These are phyloP conservation scores for Terebella lapidaria DNA, from an alignment of 2,888 invertebrate genomes.

Conservation along the genomic window DNA sequence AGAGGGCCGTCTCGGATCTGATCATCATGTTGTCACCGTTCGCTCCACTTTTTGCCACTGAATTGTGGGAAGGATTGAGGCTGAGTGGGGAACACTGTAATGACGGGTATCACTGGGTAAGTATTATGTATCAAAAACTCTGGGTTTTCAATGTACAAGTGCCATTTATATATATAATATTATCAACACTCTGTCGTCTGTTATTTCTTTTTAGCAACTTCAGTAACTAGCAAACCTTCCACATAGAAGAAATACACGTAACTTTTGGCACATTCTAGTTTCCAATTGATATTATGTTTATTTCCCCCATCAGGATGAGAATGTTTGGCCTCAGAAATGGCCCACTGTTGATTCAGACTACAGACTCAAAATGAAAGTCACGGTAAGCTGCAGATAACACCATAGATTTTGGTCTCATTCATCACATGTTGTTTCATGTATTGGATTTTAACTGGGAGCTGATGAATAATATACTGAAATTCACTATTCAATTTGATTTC, in stretches of 20 bases:
- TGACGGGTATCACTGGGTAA: conserved; percentile 10
- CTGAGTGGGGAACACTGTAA: conserved; percentile 4
- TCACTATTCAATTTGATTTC: neutral
- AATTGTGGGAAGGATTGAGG: conserved; percentile 74
- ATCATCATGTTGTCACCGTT: conserved; percentile 83
- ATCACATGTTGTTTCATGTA: too few relatives aligned
- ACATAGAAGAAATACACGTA: too few relatives aligned
- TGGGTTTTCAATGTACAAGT: too few relatives aligned
- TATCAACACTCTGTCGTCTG: too few relatives aligned
- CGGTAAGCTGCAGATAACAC: conserved; percentile 25
- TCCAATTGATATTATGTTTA: neutral
- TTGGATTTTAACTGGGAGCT: too few relatives aligned
- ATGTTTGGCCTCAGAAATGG: conserved; percentile 33
- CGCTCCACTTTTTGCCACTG: conserved; percentile 85
- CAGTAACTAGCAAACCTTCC: too few relatives aligned
- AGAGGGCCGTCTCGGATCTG: conserved; percentile 71
- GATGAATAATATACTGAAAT: too few relatives aligned
- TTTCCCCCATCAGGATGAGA: neutral
- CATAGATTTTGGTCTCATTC: neutral
- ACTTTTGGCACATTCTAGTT: too few relatives aligned
- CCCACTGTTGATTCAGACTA: conserved; percentile 37
- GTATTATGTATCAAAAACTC: neutral
- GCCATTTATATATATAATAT: too few relatives aligned
- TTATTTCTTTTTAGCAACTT: too few relatives aligned
- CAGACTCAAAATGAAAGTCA: conserved; percentile 28